These are phyloP conservation scores for Pristionchus japonicus DNA, from an alignment of 2,888 invertebrate genomes.

Conservation along the genomic window DNA sequence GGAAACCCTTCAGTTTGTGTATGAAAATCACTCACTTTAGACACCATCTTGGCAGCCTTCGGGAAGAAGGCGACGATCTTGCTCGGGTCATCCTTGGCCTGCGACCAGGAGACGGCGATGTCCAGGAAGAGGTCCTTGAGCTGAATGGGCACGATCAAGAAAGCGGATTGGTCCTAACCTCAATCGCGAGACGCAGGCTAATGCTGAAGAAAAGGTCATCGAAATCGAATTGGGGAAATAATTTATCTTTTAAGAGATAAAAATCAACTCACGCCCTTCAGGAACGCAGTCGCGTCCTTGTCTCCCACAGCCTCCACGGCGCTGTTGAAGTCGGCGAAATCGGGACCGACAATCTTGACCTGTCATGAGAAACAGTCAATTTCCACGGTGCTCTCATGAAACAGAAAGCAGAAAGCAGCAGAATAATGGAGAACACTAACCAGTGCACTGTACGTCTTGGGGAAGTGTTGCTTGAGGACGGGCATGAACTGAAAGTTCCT, in stretches of 20 bases:
- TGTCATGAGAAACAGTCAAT: no score
- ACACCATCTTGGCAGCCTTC: neutral
- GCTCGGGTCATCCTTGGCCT: neutral
- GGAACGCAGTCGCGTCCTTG: neutral
- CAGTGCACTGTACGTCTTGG: neutral
- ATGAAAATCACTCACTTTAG: no score
- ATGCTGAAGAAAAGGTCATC: no score
- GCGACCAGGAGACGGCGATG: neutral
- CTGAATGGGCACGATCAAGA: neutral
- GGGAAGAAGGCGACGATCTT: neutral
- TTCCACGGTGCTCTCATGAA: no score
- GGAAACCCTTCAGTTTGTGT: no score
- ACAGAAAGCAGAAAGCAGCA: no score
- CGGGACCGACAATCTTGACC: neutral
- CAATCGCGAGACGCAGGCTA: no score
- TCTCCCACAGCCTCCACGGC: neutral
- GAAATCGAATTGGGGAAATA: neutral
- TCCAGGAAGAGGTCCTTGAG: neutral
- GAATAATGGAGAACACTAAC: no score
- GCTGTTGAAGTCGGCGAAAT: neutral
- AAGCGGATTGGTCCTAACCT: no score
- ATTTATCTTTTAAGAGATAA: no score
- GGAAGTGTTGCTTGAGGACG: neutral
- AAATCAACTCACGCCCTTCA: neutral
- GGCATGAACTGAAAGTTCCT: no score